Evolutionary conservation across 2,113 vertebrate species (phyloP), one percentile per base, ranked within the genome.

Genomic region (Pholis gunnellus): DNA sequence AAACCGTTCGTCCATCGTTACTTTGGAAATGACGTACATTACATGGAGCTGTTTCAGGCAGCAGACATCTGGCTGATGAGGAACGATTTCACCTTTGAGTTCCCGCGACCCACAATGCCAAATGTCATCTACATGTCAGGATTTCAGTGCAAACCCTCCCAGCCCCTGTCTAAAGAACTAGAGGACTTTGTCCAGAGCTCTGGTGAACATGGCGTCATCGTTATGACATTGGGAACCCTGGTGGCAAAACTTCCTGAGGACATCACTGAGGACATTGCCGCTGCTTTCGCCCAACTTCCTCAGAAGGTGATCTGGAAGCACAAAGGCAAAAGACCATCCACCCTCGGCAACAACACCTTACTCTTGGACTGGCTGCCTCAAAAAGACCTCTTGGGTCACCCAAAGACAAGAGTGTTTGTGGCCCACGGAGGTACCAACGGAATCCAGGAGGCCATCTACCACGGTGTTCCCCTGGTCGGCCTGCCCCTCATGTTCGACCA

Each of bases 1-100:
- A 75, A 11, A 22, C 87, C 91, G 0, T 93, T 93, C 27, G 91
- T 92, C 10, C 82, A 78, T 7, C 90, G 57, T 18, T 69, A 93
- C 63, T 94, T 92, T 7, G 90, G 92, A 29, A 72, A 67, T 1
- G 80, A 89, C 0, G 64, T 92, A 0, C 66, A 93, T 74, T 94
- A 94, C 80, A 93, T 93, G 88, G 89, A 92, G 81, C 78, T 94
- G 67, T 89, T 94, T 68, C 91, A 92, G 66, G 54, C 88, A 0
- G 92, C 93, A 1, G 92, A 93, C 65, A 91, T 94, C 74, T 94
- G 90, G 92, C 69, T 94, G 22, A 94, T 94, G 93, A 91, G 92
- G 56, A 94, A 87, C 1, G 91, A 93, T 64, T 94, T 94, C 46
- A 89, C 82, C 3, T 93, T 94, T 17, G 93, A 94, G 72, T 94